Conservation (phyloP, 92 coral and sea anemone genomes). For the Plumapathes pennacea region DNA sequence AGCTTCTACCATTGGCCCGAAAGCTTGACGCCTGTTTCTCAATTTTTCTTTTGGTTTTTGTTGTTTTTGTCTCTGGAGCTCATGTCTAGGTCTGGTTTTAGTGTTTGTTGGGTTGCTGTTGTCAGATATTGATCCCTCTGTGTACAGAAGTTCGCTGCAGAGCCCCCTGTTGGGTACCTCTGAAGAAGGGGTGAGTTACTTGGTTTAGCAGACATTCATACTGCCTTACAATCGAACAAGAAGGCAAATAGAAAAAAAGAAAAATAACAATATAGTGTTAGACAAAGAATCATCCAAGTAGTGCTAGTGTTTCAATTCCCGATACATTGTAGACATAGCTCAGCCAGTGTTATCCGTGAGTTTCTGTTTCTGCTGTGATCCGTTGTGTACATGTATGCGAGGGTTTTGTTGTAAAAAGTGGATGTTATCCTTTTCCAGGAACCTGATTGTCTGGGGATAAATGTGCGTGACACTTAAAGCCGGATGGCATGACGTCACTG, state of each 20-base stretch:
- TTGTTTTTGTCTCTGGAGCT: neutral
- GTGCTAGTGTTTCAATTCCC: too few relatives aligned
- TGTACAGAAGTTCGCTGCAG: conserved; percentile 33
- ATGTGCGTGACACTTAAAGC: conserved; percentile 27
- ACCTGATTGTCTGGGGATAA: too few relatives aligned
- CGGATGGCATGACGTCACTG: conserved; percentile 55
- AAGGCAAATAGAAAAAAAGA: too few relatives aligned
- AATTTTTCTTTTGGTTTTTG: neutral
- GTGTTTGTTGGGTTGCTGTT: conserved; percentile 61
- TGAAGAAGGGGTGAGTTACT: conserved; percentile 26
- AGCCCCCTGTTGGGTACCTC: conserved; percentile 38
- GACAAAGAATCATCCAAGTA: too few relatives aligned
- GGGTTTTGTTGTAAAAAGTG: too few relatives aligned
- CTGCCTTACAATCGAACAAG: neutral
- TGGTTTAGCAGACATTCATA: neutral
- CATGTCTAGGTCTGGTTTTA: conserved; percentile 42
- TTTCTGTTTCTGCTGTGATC: conserved; percentile 2
- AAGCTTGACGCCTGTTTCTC: neutral
- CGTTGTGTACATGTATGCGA: too few relatives aligned
- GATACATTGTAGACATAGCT: neutral
- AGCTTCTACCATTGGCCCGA: neutral
- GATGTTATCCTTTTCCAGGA: too few relatives aligned
- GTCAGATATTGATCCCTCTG: conserved; percentile 47
- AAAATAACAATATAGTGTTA: too few relatives aligned
- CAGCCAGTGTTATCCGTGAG: neutral